Evolutionary conservation across 2,797 vertebrate genomes (phyloP).

Genomic region (Loris lydekkerianus): DNA sequence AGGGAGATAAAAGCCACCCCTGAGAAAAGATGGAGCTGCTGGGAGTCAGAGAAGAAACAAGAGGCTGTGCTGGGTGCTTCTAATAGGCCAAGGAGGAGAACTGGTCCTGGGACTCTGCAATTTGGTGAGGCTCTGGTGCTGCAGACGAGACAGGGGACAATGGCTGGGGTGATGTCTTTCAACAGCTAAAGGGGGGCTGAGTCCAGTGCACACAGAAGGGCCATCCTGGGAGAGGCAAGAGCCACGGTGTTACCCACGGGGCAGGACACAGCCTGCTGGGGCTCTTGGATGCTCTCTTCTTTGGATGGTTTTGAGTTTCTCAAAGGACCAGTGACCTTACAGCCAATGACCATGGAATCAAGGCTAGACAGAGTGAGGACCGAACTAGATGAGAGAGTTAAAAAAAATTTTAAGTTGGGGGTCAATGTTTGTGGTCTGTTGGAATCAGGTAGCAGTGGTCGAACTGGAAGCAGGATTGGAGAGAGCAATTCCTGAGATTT

Average conservation of each 20-base stretch:
- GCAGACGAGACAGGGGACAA: too few relatives aligned
- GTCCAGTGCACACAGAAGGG: background rate
- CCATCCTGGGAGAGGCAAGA: background rate
- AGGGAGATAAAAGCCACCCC: background rate
- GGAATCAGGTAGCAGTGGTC: background rate
- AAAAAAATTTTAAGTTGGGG: background rate
- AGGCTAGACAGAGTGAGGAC: background rate
- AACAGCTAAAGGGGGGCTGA: background rate
- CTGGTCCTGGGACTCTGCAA: too few relatives aligned
- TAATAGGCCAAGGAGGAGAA: too few relatives aligned
- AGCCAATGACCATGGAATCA: background rate
- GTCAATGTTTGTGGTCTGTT: background rate
- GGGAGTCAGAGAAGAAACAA: background rate
- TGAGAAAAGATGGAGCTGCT: background rate
- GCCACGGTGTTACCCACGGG: fast-evolving
- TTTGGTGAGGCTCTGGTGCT: too few relatives aligned
- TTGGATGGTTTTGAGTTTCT: background rate
- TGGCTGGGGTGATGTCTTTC: background rate
- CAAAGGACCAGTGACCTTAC: background rate
- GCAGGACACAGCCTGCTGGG: too few relatives aligned
- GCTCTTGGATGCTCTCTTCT: fast-evolving
- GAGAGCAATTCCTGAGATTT: background rate
- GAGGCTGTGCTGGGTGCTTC: background rate
- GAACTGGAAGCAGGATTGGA: background rate
- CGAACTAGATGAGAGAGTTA: background rate